These are phyloP conservation scores for Lithophane ornitopus DNA, from an alignment of 2,888 invertebrate species.

Conservation along the genomic window DNA sequence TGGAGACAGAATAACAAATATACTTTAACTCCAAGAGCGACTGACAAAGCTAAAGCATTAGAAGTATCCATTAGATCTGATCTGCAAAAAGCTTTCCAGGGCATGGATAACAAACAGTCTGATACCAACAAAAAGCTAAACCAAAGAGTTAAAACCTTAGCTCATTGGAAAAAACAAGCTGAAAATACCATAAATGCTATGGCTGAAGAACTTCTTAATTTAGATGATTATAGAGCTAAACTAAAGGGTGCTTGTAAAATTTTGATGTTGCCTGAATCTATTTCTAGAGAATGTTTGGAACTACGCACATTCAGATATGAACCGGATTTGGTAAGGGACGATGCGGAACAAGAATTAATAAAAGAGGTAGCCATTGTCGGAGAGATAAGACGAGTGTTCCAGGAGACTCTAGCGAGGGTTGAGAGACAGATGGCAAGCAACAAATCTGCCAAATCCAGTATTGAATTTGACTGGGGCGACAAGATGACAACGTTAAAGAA, in stretches of 20 bases:
- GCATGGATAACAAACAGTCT: constrained; percentile 88
- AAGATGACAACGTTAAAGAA: constrained; percentile 94
- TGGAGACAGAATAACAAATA: constrained; percentile 92
- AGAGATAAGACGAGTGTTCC: constrained; percentile 92
- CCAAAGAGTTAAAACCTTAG: constrained; percentile 83
- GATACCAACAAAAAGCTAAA: constrained; percentile 82
- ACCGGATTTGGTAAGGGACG: constrained; percentile 94
- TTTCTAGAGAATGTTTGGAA: constrained; percentile 93
- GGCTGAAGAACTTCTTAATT: constrained; percentile 91
- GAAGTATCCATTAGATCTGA: constrained; percentile 76
- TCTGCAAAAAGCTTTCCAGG: constrained; percentile 90
- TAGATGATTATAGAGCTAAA: constrained; percentile 92
- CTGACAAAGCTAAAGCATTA: constrained; percentile 78
- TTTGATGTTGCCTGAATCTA: constrained; percentile 93
- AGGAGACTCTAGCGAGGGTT: constrained; percentile 92
- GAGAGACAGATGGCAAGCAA: constrained; percentile 93
- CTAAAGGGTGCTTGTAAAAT: constrained; percentile 93
- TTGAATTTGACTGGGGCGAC: constrained; percentile 97
- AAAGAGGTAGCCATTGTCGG: constrained; percentile 94
- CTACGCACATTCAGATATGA: constrained; percentile 93
- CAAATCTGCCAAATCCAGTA: constrained; percentile 93
- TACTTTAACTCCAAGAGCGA: constrained; percentile 82
- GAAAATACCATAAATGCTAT: constrained; percentile 92
- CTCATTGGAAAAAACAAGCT: constrained; percentile 93
- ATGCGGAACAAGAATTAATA: constrained; percentile 95